phyloP scores from a whole-genome alignment of 2,888 invertebrate genomes.

The Apamea epomidion region DNA sequence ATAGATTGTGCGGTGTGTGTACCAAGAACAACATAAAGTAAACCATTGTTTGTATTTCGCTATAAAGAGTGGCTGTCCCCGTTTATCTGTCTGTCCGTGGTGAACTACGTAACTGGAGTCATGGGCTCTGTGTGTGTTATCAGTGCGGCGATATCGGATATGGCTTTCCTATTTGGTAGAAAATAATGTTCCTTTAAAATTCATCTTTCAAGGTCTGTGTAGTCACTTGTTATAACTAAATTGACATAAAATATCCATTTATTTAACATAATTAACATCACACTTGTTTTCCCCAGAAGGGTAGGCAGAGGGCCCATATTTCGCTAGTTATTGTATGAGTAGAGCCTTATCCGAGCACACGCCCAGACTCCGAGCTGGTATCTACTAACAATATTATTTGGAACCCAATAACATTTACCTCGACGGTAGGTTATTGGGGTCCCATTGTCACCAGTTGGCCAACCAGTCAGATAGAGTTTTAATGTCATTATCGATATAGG shows the following conservation, averaged over 20 bases:
- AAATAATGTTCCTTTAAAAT: neutral
- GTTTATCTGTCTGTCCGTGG: slow-evolving; percentile 54
- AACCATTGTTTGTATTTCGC: slow-evolving; percentile 61
- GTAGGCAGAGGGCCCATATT: neutral
- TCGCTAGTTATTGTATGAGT: neutral
- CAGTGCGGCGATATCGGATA: slow-evolving; percentile 36
- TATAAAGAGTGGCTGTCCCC: slow-evolving; percentile 66
- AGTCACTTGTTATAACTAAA: neutral
- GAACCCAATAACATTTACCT: neutral
- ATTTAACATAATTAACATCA: neutral
- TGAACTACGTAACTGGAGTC: slow-evolving; percentile 41
- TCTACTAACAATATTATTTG: neutral
- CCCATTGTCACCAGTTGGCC: neutral
- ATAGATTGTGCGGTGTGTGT: slow-evolving; percentile 62
- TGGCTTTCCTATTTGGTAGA: slow-evolving; percentile 16
- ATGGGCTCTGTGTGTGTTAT: slow-evolving; percentile 28
- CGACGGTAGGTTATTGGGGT: neutral
- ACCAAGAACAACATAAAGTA: slow-evolving; percentile 55
- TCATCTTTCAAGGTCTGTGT: neutral
- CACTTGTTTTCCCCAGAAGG: neutral
- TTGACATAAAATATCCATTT: neutral
- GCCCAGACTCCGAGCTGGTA: neutral
- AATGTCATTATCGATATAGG: neutral
- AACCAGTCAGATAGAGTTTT: too few relatives aligned
- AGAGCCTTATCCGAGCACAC: neutral